Evolutionary conservation across 1,140 invertebrate genomes (phyloP).

Genomic region (Dreissena polymorpha): DNA sequence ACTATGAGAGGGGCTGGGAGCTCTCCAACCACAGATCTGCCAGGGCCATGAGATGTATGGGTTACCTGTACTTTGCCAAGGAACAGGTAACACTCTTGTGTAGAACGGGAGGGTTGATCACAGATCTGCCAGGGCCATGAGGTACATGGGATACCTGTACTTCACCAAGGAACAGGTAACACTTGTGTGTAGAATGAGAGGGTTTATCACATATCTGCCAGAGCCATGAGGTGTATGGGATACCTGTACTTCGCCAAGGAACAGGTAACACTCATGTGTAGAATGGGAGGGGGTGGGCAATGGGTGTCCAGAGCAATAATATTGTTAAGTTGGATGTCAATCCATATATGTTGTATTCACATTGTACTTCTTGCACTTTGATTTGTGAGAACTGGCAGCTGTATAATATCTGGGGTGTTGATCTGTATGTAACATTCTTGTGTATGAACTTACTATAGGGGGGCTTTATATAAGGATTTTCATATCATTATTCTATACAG

Average conservation of each 20-base stretch:
- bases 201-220: slow-evolving; percentile 65
- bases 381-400: too few relatives aligned
- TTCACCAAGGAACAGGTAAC: slow-evolving; percentile 72
- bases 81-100: slow-evolving; percentile 64
- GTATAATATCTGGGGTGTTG: too few relatives aligned
- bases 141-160: slow-evolving; percentile 74
- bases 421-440: too few relatives aligned
- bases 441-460: too few relatives aligned
- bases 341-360: neutral
- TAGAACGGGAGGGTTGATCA: slow-evolving; percentile 51
- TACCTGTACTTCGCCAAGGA: slow-evolving; percentile 70
- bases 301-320: neutral
- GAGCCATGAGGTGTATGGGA: slow-evolving; percentile 75
- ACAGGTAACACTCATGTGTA: slow-evolving; percentile 62
- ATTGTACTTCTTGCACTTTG: too few relatives aligned
- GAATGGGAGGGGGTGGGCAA: neutral
- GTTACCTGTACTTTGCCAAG: slow-evolving; percentile 69
- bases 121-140: slow-evolving; percentile 71
- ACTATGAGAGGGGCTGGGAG: slow-evolving; percentile 95
- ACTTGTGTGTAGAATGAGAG: neutral
- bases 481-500: too few relatives aligned
- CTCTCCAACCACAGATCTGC: slow-evolving; percentile 84
- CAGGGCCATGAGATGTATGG: slow-evolving; percentile 74
- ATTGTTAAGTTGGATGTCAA: neutral
- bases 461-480: too few relatives aligned